Evolutionary conservation across 2,888 invertebrate species (phyloP).

Genomic region (Eudemis profundana): DNA sequence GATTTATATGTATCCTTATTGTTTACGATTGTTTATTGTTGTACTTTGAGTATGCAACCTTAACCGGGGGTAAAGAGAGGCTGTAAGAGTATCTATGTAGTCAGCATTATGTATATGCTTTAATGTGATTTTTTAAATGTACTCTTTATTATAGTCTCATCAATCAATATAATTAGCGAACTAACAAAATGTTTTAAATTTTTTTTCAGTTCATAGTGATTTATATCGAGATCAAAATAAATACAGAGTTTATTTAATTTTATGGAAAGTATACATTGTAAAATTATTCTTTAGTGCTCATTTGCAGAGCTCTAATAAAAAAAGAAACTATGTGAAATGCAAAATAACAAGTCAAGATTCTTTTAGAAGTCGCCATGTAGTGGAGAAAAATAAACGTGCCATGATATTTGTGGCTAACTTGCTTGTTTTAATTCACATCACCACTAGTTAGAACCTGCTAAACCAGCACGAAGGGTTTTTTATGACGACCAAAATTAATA

Average conservation of each 20-base stretch:
- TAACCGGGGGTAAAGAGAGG: conserved; percentile 63
- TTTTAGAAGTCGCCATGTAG: conserved; percentile 86
- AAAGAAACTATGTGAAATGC: conserved; percentile 80
- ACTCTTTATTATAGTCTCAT: conserved; percentile 85
- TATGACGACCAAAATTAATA: no score
- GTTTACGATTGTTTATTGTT: conserved; percentile 75
- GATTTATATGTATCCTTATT: conserved; percentile 48
- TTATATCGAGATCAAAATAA: conserved; percentile 83
- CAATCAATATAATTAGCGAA: conserved; percentile 83
- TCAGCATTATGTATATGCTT: conserved; percentile 86
- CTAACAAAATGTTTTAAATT: conserved; percentile 81
- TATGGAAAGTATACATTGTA: conserved; percentile 83
- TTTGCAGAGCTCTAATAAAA: conserved; percentile 77
- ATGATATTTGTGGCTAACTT: conserved; percentile 84
- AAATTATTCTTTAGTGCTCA: conserved; percentile 80
- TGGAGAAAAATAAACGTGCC: conserved; percentile 87
- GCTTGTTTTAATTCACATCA: conserved; percentile 46
- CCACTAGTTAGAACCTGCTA: conserved; percentile 16
- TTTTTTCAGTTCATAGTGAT: conserved; percentile 83
- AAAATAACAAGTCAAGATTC: conserved; percentile 86
- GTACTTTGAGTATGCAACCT: conserved; percentile 68
- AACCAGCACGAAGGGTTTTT: no score
- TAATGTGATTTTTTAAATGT: conserved; percentile 86
- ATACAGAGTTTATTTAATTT: conserved; percentile 86
- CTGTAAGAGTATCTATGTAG: conserved; percentile 83